Base-by-base conservation (phyloP, 2,113 vertebrate species). In the Triplophysa rosa region DNA sequence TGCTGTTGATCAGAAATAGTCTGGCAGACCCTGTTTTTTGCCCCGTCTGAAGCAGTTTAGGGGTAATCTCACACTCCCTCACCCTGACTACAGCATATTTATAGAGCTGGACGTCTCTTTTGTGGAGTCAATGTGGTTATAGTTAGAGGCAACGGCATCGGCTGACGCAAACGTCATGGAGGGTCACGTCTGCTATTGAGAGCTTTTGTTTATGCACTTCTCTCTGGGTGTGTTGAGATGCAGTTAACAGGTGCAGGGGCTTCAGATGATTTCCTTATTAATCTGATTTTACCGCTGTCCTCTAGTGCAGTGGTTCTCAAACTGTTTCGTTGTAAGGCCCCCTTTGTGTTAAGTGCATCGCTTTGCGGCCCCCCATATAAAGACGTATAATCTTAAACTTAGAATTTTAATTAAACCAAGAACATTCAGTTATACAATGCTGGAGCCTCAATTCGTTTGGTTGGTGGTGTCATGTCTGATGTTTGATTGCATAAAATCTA, bases 81-180 rank as follows among this genome's bases (percentile, higher is more conserved):
- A 64, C 70, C 79, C 66, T 71, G 73, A 66, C 82, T 86, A 85
- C 82, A 77, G 58, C 42, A 16, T 86, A 88, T 87, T 83, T 84
- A 82, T 88, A 87, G 83, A 69, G 33, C 8, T 29, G 49, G 9
- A 56, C 49, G 67, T 42, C 40, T 83, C 80, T 85, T 88, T 86
- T 86, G 84, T 85, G 72, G 83, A 83, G 83, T 87, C 83, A 86
- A 75, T 82, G 61, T 24, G 62, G 75, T 82, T 87, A 87, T 80
- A 87, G 84, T 85, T 88, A 82, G 83, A 62, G 63, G n/a, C 2
- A 14, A 56, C 21, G 2, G 42, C 42, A 52, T 87, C 80, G 80
- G 71, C 73, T 86, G 83, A 80, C 14, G 16, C 29, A 74, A 47
- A 68, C 71, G 45, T 86, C 76, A 86, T 26, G 62, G 63, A 74